A percentile compares a stretch with the other conserved stretches of the same genome.
These are phyloP conservation scores for Oophaga pumilio DNA, from an alignment of 2,113 vertebrate genomes.

Conservation along the genomic window DNA sequence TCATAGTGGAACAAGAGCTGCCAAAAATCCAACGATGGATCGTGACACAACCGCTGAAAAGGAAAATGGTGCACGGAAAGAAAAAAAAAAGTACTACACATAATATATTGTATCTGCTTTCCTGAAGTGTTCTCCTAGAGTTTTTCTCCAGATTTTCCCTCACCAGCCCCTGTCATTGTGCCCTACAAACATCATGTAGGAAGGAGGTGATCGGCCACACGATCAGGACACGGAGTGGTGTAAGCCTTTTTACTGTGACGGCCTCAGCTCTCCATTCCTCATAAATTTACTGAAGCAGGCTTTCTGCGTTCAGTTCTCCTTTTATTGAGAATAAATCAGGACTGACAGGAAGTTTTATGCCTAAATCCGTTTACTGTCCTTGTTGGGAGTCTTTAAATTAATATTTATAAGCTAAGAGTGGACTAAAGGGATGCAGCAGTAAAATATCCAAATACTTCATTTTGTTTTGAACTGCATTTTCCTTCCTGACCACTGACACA, in stretches of 20 bases:
- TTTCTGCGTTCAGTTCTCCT: slow-evolving; percentile 72
- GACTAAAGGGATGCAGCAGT: slow-evolving; percentile 73
- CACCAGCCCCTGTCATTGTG: background rate
- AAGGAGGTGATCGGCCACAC: slow-evolving; percentile 58
- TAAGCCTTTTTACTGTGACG: slow-evolving; percentile 72
- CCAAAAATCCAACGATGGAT: no score
- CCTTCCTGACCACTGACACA: slow-evolving; percentile 72
- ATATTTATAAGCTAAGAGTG: slow-evolving; percentile 81
- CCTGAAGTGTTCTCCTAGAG: background rate
- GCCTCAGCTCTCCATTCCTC: slow-evolving; percentile 74
- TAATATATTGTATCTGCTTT: background rate
- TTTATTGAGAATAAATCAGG: slow-evolving; percentile 81
- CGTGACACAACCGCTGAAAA: no score
- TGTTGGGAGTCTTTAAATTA: slow-evolving; percentile 84
- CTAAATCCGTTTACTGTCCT: slow-evolving; percentile 80
- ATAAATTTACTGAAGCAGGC: slow-evolving; percentile 76
- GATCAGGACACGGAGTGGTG: slow-evolving; percentile 35
- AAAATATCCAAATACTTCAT: slow-evolving; percentile 74
- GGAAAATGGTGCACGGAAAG: no score
- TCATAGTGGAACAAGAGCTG: no score
- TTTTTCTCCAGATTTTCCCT: background rate
- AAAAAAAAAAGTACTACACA: background rate
- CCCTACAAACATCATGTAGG: slow-evolving; percentile 49
- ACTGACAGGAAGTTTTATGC: slow-evolving; percentile 79
- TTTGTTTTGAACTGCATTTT: slow-evolving; percentile 67